phyloP scores from a whole-genome alignment of 2,797 vertebrate genomes.

The Thripadectes ignobilis region DNA sequence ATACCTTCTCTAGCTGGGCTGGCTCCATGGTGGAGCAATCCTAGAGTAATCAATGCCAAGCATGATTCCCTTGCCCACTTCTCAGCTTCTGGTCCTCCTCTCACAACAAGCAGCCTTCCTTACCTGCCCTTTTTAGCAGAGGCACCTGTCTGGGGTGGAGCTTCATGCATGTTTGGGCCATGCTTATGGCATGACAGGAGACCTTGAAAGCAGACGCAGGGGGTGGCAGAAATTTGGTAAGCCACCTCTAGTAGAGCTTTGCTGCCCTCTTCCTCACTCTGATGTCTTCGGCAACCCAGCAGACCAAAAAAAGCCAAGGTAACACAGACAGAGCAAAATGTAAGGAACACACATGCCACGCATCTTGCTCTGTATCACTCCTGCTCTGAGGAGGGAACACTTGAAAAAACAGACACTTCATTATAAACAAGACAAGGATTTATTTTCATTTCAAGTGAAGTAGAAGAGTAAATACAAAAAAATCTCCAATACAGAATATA shows the following conservation, averaged over 20 bases:
- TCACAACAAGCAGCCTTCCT: not conserved
- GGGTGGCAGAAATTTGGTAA: not conserved
- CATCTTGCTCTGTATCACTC: not conserved
- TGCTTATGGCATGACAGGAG: not conserved
- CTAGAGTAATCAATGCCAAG: not conserved
- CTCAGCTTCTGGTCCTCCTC: not conserved
- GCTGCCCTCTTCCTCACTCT: not conserved
- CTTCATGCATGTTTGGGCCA: not conserved
- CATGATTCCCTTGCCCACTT: rapidly evolving
- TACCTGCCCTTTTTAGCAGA: not conserved
- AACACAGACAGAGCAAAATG: not conserved
- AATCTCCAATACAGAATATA: not conserved
- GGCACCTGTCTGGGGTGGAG: not conserved
- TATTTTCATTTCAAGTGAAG: slow-evolving; percentile 45
- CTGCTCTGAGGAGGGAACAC: not conserved
- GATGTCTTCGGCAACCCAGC: not conserved
- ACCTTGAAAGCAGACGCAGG: not conserved
- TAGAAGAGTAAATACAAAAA: slow-evolving; percentile 24
- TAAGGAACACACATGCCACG: rapidly evolving
- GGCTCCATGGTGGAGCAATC: not conserved
- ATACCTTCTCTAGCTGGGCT: not conserved
- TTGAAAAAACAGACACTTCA: not conserved
- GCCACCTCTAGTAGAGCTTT: not conserved
- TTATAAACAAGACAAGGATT: slow-evolving; percentile 35
- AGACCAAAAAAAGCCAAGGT: not conserved